Conservation (phyloP, 2,797 vertebrate genomes). For the Choloepus didactylus region DNA sequence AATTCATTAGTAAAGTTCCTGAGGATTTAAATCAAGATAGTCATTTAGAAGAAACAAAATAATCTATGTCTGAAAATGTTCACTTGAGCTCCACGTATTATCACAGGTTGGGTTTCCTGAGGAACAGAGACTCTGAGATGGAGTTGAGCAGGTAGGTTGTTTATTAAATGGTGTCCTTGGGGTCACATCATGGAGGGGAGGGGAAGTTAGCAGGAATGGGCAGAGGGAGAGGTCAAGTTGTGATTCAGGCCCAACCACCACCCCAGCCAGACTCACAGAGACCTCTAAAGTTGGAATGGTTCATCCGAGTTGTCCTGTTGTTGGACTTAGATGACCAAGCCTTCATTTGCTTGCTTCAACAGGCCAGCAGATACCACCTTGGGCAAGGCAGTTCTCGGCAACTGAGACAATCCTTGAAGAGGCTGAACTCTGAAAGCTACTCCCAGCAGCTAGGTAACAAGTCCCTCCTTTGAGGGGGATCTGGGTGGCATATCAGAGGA, state of each 20-base stretch:
- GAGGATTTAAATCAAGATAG: background rate
- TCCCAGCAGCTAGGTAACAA: background rate
- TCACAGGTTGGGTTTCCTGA: background rate
- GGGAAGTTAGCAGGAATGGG: background rate
- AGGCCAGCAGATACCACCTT: background rate
- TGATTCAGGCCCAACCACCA: background rate
- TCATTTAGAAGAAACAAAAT: background rate
- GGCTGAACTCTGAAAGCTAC: background rate
- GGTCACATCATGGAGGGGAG: background rate
- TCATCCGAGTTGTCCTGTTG: background rate
- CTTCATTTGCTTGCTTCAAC: background rate
- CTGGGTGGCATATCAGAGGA: background rate
- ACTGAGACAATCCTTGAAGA: background rate
- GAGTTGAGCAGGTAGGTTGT: background rate
- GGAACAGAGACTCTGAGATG: background rate
- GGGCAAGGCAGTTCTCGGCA: background rate
- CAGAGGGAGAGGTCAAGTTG: background rate
- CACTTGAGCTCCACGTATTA: background rate
- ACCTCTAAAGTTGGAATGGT: background rate
- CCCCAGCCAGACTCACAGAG: background rate
- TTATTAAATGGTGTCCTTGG: background rate
- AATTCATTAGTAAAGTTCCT: background rate
- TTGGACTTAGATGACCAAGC: background rate
- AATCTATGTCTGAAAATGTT: background rate
- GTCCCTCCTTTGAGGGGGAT: background rate